Percentiles rank a stretch among this genome's conserved stretches.
phyloP scores from a whole-genome alignment of 2,113 vertebrate genomes.

The Pavo muticus region DNA sequence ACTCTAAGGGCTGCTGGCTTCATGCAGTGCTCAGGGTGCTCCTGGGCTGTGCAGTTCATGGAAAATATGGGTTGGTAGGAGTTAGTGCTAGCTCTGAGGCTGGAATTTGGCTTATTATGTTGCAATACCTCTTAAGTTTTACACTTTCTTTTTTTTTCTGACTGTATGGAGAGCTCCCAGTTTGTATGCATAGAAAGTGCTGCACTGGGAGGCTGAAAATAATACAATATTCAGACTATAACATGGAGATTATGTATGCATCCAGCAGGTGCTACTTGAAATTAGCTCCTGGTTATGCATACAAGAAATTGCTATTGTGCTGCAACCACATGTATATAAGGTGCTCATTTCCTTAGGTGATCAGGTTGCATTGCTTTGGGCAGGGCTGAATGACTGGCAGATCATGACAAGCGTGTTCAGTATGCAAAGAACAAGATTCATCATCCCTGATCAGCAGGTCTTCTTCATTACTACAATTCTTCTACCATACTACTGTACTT shows the following conservation, averaged over 20 bases:
- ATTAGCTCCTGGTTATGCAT: background rate
- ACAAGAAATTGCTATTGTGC: background rate
- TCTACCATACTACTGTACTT: background rate
- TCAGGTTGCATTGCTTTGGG: background rate
- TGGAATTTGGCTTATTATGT: background rate
- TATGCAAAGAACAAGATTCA: background rate
- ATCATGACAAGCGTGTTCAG: background rate
- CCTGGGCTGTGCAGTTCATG: background rate
- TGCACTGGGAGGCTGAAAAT: background rate
- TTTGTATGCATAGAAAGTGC: background rate
- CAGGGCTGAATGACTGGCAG: background rate
- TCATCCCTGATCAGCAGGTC: background rate
- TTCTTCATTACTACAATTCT: background rate
- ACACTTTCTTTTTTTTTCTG: background rate
- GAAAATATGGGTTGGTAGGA: background rate
- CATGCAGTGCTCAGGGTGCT: rapidly evolving
- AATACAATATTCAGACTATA: background rate
- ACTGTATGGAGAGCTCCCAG: background rate
- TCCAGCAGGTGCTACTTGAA: background rate
- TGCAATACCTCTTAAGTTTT: background rate
- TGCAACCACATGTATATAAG: background rate
- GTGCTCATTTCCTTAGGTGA: background rate
- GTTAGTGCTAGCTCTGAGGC: background rate
- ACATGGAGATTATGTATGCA: background rate
- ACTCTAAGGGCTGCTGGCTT: background rate